Percentiles rank a stretch among this genome's conserved stretches.
Evolutionary conservation across 2,888 invertebrate genomes (phyloP).

Genomic region (Gastrophysa polygoni): DNA sequence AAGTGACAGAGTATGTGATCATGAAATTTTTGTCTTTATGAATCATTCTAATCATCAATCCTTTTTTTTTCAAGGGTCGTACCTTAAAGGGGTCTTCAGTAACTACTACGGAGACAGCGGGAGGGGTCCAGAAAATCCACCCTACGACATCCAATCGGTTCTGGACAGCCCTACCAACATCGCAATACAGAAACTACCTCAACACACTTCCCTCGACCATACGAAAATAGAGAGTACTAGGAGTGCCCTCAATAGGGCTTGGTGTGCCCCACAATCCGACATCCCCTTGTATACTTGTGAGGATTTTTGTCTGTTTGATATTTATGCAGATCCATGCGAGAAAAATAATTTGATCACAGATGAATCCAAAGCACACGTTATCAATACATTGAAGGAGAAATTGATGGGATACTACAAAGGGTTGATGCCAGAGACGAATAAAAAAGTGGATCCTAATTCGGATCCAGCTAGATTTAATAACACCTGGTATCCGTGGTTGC

Average conservation of each 20-base stretch:
- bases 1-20: too few species aligned
- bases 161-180: constrained; percentile 45
- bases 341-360: constrained; percentile 45
- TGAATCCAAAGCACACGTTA: constrained; percentile 31
- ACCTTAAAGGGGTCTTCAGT: constrained; percentile 39
- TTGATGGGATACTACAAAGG: constrained; percentile 34
- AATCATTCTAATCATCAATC: too few species aligned
- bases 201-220: constrained; percentile 21
- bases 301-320: constrained; percentile 49
- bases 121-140: constrained; percentile 36
- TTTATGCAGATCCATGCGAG: constrained; percentile 52
- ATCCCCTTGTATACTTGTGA: constrained; percentile 28
- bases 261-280: constrained; percentile 18
- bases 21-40: too few species aligned
- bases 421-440: constrained; percentile 42
- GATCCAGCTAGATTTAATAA: constrained; percentile 46
- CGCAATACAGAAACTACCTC: constrained; percentile 41
- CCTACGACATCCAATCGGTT: constrained; percentile 42
- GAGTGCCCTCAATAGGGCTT: constrained; percentile 32
- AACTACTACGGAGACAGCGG: constrained; percentile 46
- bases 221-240: constrained; percentile 14
- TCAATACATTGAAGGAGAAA: constrained; percentile 33
- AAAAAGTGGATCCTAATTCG: constrained; percentile 40
- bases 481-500: constrained; percentile 50
- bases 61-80: too few species aligned